phyloP scores from a whole-genome alignment of 2,797 vertebrate genomes.

The Acanthurus tractus region DNA sequence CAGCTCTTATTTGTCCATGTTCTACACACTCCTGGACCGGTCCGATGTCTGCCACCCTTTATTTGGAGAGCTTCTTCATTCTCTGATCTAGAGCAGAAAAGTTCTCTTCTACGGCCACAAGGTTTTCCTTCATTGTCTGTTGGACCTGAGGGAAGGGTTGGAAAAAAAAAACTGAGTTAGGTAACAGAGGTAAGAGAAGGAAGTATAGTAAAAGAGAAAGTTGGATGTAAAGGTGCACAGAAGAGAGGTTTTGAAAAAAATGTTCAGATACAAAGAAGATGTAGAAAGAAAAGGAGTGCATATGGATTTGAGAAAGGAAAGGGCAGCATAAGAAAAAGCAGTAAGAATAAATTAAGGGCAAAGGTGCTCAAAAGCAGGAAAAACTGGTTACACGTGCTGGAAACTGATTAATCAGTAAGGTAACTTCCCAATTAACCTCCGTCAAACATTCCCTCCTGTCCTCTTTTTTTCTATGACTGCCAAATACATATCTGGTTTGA shows the following conservation, averaged over 20 bases:
- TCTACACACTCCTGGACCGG: conserved; percentile 34
- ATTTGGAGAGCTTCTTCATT: conserved; percentile 92
- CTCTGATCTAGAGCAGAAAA: conserved; percentile 89
- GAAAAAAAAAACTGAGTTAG: not conserved
- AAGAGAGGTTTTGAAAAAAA: not conserved
- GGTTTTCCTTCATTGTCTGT: conserved; percentile 94
- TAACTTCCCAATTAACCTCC: not conserved
- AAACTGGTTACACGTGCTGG: not conserved
- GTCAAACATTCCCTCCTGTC: not conserved
- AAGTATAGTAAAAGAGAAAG: not conserved
- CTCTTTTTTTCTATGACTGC: not conserved
- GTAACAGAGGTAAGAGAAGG: not conserved
- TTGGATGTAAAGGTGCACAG: not conserved
- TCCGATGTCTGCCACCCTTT: conserved; percentile 58
- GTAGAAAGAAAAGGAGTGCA: not conserved
- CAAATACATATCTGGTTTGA: not conserved
- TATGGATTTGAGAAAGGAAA: not conserved
- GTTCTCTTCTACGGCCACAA: conserved; percentile 90
- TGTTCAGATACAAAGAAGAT: not conserved
- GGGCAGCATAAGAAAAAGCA: too few species aligned
- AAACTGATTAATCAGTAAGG: not conserved
- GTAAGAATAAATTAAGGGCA: too few species aligned
- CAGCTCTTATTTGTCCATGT: conserved; percentile 65
- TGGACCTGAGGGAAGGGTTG: conserved; percentile 86
- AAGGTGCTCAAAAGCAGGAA: not conserved